Percentiles rank a stretch among this genome's conserved stretches.
Conservation (phyloP, 2,113 vertebrate genomes). For the Cisticola juncidis region DNA sequence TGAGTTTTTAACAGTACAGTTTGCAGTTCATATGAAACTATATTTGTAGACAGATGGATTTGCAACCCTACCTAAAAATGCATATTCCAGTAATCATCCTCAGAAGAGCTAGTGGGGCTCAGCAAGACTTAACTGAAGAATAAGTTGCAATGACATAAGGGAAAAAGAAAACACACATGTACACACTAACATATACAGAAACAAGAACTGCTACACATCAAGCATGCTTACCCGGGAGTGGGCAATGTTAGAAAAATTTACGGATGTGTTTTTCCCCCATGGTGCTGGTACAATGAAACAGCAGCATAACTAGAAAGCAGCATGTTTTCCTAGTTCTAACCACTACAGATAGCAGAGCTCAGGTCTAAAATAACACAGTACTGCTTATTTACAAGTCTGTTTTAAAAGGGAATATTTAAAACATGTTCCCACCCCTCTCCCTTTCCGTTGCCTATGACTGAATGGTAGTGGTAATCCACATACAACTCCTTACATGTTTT, state of each 20-base stretch:
- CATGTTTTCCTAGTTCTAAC: conserved; percentile 69
- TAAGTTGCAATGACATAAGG: conserved; percentile 51
- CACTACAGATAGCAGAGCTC: conserved; percentile 65
- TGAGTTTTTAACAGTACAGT: conserved; percentile 71
- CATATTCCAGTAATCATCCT: conserved; percentile 74
- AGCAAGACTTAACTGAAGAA: conserved; percentile 67
- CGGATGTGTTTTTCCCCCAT: background rate
- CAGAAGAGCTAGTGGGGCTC: conserved; percentile 72
- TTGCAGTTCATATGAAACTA: conserved; percentile 70
- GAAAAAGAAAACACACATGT: conserved; percentile 46
- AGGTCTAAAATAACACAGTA: conserved; percentile 67
- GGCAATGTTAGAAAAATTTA: conserved; percentile 62
- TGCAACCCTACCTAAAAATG: conserved; percentile 71
- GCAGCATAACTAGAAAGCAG: conserved; percentile 71
- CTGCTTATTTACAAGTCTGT: conserved; percentile 72
- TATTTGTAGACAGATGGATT: conserved; percentile 74
- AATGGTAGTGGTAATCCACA: conserved; percentile 52
- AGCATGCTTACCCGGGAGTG: conserved; percentile 67
- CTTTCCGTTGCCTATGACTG: conserved; percentile 45
- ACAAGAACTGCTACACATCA: conserved; percentile 54
- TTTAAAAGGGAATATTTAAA: conserved; percentile 67
- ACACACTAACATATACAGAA: conserved; percentile 63
- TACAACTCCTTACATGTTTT: conserved; percentile 49
- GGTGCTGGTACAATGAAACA: conserved; percentile 70
- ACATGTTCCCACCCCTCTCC: conserved; percentile 57